Conservation (phyloP, 2,113 vertebrate species). For the Protobothrops mucrosquamatus region DNA sequence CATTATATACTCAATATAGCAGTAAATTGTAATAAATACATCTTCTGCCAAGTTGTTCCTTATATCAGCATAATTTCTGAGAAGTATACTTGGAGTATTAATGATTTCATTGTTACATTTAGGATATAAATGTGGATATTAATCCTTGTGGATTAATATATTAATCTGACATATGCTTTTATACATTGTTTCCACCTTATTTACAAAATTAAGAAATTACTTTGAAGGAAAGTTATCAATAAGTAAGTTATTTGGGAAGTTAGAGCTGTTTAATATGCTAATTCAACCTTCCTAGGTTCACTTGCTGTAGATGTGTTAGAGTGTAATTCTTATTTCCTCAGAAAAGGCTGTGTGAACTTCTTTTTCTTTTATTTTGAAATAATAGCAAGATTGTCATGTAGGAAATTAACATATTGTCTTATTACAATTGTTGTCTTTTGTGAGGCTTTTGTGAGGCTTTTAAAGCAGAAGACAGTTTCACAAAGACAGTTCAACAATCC, state of each 20-base stretch:
- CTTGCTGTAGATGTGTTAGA: neutral
- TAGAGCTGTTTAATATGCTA: constrained; percentile 6
- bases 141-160: neutral
- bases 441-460: constrained; percentile 16
- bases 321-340: neutral
- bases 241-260: constrained; percentile 21
- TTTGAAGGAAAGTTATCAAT: constrained; percentile 33
- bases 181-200: constrained; percentile 18
- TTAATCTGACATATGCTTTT: neutral
- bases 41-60: neutral
- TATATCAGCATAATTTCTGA: neutral
- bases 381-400: constrained; percentile 30
- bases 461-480: neutral
- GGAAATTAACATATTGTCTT: constrained; percentile 48
- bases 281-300: neutral
- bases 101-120: constrained; percentile 32
- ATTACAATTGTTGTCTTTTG: constrained; percentile 37
- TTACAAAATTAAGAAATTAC: constrained; percentile 56
- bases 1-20: neutral
- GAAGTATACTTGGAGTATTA: constrained; percentile 31
- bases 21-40: neutral
- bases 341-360: neutral
- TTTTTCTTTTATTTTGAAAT: constrained; percentile 9
- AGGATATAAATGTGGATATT: neutral
- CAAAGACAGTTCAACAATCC: constrained; percentile 17